phyloP scores from a whole-genome alignment of 2,113 vertebrate species.

The Tupaia tana region DNA sequence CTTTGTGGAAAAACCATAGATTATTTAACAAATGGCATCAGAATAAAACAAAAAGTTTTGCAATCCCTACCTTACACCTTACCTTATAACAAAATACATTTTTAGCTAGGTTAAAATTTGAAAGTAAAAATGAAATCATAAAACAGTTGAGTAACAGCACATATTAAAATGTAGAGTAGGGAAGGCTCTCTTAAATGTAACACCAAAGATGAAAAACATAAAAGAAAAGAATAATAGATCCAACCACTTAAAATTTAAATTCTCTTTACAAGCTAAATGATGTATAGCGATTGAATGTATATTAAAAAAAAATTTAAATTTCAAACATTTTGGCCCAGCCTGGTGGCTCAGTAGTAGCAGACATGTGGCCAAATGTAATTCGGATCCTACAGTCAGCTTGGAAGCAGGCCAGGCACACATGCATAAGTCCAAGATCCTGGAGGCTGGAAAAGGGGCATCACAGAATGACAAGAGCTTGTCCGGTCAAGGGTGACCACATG shows the following conservation, averaged over 20 bases:
- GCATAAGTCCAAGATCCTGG: too few species aligned
- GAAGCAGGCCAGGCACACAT: too few species aligned
- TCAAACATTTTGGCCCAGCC: too few species aligned
- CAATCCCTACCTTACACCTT: neutral
- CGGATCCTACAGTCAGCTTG: too few species aligned
- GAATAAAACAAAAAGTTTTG: neutral
- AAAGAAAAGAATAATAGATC: neutral
- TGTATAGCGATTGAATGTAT: too few species aligned
- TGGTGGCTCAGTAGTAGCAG: too few species aligned
- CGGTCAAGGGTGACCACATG: too few species aligned
- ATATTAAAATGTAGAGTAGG: neutral
- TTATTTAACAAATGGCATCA: slow-evolving; percentile 39
- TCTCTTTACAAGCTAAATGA: too few species aligned
- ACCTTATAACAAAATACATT: neutral
- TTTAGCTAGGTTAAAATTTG: neutral
- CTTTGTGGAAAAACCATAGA: neutral
- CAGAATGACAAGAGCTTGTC: too few species aligned
- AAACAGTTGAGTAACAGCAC: neutral
- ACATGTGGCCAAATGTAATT: too few species aligned
- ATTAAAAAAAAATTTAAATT: too few species aligned
- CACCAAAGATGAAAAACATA: neutral
- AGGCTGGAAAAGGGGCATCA: too few species aligned
- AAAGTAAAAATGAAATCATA: slow-evolving; percentile 51
- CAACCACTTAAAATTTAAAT: neutral
- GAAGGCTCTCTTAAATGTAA: neutral